Evolutionary conservation across 2,888 invertebrate species (phyloP).

Genomic region (Chelonus formosanus): DNA sequence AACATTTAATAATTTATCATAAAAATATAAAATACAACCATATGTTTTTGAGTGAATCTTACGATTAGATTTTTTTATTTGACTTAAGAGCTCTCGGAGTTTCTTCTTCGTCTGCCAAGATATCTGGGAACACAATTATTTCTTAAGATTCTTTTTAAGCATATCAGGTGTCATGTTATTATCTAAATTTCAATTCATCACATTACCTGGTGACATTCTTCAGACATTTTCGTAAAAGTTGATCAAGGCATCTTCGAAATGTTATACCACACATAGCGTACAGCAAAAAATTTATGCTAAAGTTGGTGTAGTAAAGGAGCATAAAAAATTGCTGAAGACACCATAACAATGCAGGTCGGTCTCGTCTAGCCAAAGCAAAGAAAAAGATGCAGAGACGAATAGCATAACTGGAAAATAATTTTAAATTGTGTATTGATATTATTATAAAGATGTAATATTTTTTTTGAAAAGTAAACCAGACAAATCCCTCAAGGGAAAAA

Average conservation of each 20-base stretch:
- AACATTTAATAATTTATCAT: too few relatives aligned
- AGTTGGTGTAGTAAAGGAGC: conserved; percentile 73
- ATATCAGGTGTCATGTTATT: neutral
- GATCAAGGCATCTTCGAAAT: conserved; percentile 69
- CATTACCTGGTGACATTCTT: conserved; percentile 61
- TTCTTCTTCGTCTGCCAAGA: conserved; percentile 35
- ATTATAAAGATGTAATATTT: neutral
- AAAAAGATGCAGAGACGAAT: conserved; percentile 68
- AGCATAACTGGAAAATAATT: conserved; percentile 67
- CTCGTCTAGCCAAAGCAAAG: conserved; percentile 64
- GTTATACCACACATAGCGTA: conserved; percentile 73
- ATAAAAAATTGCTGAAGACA: conserved; percentile 71
- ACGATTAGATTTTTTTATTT: neutral
- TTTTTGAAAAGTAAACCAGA: too few relatives aligned
- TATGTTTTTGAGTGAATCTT: too few relatives aligned
- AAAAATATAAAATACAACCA: too few relatives aligned
- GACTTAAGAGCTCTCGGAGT: conserved; percentile 38
- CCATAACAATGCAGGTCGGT: conserved; percentile 65
- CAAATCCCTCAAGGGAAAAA: too few relatives aligned
- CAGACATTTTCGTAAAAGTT: conserved; percentile 66
- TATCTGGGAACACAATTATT: conserved; percentile 33
- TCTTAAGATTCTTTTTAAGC: neutral
- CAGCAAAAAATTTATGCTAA: conserved; percentile 72
- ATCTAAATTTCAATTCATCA: neutral
- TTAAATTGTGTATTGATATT: neutral